phyloP scores from a whole-genome alignment of 2,113 vertebrate genomes.

The Merops nubicus region DNA sequence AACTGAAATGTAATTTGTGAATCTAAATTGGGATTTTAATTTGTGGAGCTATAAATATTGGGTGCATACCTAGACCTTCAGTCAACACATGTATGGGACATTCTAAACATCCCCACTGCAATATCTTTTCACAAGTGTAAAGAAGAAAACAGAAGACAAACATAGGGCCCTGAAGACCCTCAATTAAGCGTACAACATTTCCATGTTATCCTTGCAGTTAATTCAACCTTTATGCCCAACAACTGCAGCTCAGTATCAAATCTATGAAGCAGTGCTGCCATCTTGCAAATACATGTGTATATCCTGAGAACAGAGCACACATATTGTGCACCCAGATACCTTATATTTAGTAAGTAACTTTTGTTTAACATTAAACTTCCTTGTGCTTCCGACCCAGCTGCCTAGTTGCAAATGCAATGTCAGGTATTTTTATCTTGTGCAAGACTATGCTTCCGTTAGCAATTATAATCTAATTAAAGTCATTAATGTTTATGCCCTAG shows the following conservation, averaged over 20 bases:
- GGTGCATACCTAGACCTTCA: background rate
- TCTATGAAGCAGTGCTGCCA: background rate
- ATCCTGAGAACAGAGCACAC: background rate
- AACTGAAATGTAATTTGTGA: background rate
- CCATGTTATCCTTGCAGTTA: background rate
- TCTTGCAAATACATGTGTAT: background rate
- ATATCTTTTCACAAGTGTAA: background rate
- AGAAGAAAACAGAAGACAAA: background rate
- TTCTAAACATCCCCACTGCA: background rate
- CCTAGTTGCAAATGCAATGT: conserved; percentile 16
- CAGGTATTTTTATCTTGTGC: conserved; percentile 64
- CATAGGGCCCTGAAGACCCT: background rate
- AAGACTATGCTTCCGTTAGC: conserved; percentile 51
- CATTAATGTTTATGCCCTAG: conserved; percentile 72
- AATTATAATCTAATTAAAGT: conserved; percentile 76
- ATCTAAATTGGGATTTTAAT: background rate
- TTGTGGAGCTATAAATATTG: background rate
- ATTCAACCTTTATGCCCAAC: background rate
- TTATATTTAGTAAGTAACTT: conserved; percentile 1
- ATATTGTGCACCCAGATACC: background rate
- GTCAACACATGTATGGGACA: background rate
- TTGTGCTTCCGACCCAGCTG: background rate
- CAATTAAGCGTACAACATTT: background rate
- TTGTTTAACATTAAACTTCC: background rate
- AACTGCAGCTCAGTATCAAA: background rate